Conservation (phyloP, 2,113 vertebrate species). For the Nannobrachium achirus region DNA sequence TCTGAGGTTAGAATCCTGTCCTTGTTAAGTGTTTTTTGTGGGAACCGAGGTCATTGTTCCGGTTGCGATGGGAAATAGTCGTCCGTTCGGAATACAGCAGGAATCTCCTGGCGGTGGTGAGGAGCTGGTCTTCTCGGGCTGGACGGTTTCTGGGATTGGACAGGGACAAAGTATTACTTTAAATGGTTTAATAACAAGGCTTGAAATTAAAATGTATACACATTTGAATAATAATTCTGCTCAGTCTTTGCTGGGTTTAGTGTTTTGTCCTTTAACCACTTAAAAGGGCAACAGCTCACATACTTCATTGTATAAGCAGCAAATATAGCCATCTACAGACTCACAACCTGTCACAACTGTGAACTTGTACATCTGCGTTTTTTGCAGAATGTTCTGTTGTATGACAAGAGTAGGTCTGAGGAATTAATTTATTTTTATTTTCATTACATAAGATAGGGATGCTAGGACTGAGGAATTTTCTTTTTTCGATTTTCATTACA, state of each 20-base stretch:
- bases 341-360: too few species aligned
- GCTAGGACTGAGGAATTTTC: too few species aligned
- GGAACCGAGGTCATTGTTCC: constrained; percentile 61
- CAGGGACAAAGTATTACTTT: constrained; percentile 18
- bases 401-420: too few species aligned
- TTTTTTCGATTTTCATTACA: too few species aligned
- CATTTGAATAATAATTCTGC: neutral
- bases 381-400: too few species aligned
- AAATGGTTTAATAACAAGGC: neutral
- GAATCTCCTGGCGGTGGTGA: constrained; percentile 81
- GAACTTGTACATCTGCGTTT: too few species aligned
- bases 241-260: neutral
- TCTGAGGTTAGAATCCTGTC: constrained; percentile 56
- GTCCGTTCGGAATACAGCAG: constrained; percentile 90
- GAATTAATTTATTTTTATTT: too few species aligned
- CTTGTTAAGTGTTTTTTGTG: neutral
- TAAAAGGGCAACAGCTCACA: too few species aligned
- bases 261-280: too few species aligned
- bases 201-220: neutral
- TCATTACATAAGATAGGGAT: too few species aligned
- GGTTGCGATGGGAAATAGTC: constrained; percentile 87
- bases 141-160: constrained; percentile 78
- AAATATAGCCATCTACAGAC: too few species aligned
- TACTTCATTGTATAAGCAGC: too few species aligned
- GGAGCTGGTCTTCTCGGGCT: constrained; percentile 77